These are phyloP conservation scores for Athalia rosae DNA, from an alignment of 2,888 invertebrate species.

Conservation along the genomic window DNA sequence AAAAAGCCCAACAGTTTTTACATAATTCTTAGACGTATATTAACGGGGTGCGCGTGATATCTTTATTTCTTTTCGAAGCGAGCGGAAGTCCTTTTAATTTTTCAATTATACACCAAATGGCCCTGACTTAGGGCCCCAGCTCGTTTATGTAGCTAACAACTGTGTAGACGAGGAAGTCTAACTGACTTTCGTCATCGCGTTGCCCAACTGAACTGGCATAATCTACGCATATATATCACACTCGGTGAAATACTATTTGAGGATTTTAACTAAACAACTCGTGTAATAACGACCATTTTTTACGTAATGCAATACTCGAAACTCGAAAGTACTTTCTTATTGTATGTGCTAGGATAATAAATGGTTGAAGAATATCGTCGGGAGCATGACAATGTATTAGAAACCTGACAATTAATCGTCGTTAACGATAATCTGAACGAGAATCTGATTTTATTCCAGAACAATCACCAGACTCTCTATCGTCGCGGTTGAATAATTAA, in stretches of 20 bases:
- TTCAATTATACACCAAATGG: background rate
- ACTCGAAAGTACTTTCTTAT: conserved; percentile 34
- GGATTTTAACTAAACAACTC: background rate
- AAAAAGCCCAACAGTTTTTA: too few species aligned
- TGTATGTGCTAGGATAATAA: background rate
- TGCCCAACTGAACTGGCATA: background rate
- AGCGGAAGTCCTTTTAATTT: conserved; percentile 1
- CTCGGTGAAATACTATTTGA: background rate
- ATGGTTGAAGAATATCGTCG: too few species aligned
- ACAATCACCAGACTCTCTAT: too few species aligned
- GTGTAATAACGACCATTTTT: background rate
- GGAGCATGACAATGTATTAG: too few species aligned
- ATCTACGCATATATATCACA: background rate
- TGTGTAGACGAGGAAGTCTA: conserved; percentile 3
- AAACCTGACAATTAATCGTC: too few species aligned
- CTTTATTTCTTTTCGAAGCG: background rate
- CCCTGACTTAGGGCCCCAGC: conserved; percentile 18
- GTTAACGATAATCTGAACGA: too few species aligned
- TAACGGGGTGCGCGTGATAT: background rate
- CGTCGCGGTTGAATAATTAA: too few species aligned
- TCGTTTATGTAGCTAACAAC: background rate
- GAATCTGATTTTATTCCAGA: too few species aligned
- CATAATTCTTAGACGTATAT: background rate
- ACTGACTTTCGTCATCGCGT: conserved; percentile 12
- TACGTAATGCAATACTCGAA: background rate